These are phyloP conservation scores for Apamea crenata DNA, from an alignment of 2,888 invertebrate genomes.

Conservation along the genomic window DNA sequence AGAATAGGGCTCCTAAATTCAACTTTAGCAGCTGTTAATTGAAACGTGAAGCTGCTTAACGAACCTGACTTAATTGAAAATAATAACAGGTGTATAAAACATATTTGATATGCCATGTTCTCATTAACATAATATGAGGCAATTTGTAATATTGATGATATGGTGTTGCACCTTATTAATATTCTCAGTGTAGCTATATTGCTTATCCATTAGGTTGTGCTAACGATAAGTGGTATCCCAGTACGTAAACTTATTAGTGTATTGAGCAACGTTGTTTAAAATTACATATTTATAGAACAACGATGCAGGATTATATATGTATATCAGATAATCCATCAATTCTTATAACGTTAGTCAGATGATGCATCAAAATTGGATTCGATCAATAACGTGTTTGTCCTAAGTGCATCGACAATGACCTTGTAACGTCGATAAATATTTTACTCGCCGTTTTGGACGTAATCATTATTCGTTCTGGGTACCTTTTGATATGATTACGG, in stretches of 20 bases:
- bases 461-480: conserved; percentile 3
- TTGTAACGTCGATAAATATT: conserved; percentile 24
- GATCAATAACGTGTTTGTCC: conserved; percentile 19
- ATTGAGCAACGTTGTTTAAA: conserved; percentile 27
- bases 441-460: conserved; percentile 7
- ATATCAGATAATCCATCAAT: conserved; percentile 3
- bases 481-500: conserved; percentile 9
- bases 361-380: conserved; percentile 19
- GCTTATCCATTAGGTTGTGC: conserved; percentile 44
- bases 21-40: not conserved
- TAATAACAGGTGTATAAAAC: conserved; percentile 7
- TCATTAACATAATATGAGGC: conserved; percentile 45
- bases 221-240: conserved; percentile 38
- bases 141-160: conserved; percentile 50
- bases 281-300: conserved; percentile 23
- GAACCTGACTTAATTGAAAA: conserved; percentile 1
- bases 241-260: conserved; percentile 11
- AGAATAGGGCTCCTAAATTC: conserved; percentile 1
- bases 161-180: conserved; percentile 46
- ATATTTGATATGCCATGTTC: conserved; percentile 17
- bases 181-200: conserved; percentile 37
- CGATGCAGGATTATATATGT: not conserved
- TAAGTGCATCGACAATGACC: conserved; percentile 25
- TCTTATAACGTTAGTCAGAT: conserved; percentile 25
- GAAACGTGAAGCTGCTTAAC: not conserved